phyloP scores from a whole-genome alignment of 2,888 invertebrate genomes.

The Cartodere bifasciata region DNA sequence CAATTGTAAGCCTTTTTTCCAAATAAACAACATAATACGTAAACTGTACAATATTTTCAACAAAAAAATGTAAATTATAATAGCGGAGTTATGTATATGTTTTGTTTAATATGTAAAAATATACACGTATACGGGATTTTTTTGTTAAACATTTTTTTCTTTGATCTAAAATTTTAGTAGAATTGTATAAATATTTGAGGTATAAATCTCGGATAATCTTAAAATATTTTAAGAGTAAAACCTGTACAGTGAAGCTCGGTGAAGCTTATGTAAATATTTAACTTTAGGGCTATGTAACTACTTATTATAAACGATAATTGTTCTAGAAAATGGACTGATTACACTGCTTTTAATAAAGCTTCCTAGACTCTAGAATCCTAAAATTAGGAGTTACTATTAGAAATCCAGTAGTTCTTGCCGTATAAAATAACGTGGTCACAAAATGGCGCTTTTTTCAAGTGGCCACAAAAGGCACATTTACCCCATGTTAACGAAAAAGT shows the following conservation, averaged over 20 bases:
- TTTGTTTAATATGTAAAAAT: conserved; percentile 27
- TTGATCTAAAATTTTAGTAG: too few species aligned
- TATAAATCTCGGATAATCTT: too few species aligned
- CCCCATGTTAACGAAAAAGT: too few species aligned
- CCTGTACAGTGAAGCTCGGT: too few species aligned
- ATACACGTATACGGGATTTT: conserved; percentile 29
- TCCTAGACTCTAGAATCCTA: conserved; percentile 18
- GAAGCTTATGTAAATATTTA: conserved; percentile 16
- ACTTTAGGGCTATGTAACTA: conserved; percentile 18
- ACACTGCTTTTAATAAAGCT: conserved; percentile 26
- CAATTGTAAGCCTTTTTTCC: too few species aligned
- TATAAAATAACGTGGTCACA: conserved; percentile 2
- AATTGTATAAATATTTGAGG: too few species aligned
- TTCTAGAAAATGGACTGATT: conserved; percentile 31
- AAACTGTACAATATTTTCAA: conserved; percentile 36
- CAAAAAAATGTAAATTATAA: conserved; percentile 23
- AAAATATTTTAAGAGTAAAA: too few species aligned
- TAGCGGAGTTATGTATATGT: conserved; percentile 18
- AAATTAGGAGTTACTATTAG: conserved; percentile 27
- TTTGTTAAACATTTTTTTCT: conserved; percentile 10
- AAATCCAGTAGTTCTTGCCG: conserved; percentile 28
- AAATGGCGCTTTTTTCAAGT: too few species aligned
- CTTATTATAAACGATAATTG: conserved; percentile 17
- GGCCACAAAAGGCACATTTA: too few species aligned
- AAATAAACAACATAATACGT: too few species aligned